A percentile compares a stretch with the other conserved stretches of the same genome.
Conservation (phyloP, 2,797 vertebrate species). For the Alcedo quadribrachys region DNA sequence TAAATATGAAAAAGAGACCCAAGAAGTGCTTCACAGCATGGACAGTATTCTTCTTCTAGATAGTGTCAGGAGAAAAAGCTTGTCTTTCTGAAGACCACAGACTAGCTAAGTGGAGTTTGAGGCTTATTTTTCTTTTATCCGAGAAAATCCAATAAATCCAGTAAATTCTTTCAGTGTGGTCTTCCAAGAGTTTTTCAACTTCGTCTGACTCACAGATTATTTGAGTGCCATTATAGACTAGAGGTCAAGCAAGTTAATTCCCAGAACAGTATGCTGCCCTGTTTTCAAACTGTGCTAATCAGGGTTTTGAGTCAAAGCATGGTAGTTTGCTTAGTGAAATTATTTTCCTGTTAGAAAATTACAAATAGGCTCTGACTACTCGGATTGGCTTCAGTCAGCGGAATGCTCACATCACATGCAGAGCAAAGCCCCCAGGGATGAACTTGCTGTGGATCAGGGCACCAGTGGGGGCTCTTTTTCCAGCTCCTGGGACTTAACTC, state of each 20-base stretch:
- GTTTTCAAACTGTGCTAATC: constrained; percentile 69
- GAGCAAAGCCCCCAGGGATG: constrained; percentile 1
- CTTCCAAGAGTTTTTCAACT: constrained; percentile 69
- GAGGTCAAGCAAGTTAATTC: constrained; percentile 65
- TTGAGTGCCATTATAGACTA: constrained; percentile 58
- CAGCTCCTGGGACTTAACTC: not conserved
- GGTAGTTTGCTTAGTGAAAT: constrained; percentile 54
- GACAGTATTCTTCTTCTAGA: not conserved
- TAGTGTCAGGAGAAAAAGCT: not conserved
- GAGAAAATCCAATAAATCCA: constrained; percentile 70
- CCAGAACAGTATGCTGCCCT: constrained; percentile 54
- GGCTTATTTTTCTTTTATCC: constrained; percentile 69
- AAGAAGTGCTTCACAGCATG: not conserved
- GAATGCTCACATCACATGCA: not conserved
- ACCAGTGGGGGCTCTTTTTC: not conserved
- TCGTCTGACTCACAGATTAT: constrained; percentile 66
- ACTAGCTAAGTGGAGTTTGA: constrained; percentile 40
- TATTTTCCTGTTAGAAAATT: constrained; percentile 59
- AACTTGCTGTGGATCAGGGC: not conserved
- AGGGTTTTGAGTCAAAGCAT: constrained; percentile 40
- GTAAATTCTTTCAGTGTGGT: constrained; percentile 70
- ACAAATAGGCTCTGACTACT: constrained; percentile 28
- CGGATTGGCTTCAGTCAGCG: not conserved
- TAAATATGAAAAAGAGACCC: not conserved
- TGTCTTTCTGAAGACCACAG: constrained; percentile 19